These are phyloP conservation scores for Verasper variegatus DNA, from an alignment of 2,113 vertebrate species.

Conservation along the genomic window DNA sequence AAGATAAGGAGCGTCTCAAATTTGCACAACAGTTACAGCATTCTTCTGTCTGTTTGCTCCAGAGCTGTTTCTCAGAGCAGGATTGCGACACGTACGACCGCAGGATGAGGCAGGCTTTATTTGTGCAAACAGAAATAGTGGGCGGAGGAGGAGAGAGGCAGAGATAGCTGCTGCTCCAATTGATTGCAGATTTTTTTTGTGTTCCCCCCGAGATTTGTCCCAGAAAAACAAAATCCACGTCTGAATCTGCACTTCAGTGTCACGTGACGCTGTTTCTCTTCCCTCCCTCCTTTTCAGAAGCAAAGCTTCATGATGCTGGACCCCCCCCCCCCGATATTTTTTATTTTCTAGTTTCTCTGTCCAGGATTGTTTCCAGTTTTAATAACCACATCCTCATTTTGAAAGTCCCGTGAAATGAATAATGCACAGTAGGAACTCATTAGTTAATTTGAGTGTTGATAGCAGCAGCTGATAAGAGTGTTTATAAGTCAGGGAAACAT, in stretches of 20 bases:
- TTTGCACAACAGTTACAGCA: background rate
- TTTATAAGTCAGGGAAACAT: conserved; percentile 9
- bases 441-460: background rate
- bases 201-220: conserved; percentile 58
- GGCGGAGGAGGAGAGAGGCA: conserved; percentile 9
- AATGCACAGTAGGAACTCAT: background rate
- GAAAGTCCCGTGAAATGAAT: conserved; percentile 11
- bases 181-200: conserved; percentile 26
- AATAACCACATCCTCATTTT: background rate
- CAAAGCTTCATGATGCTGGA: conserved; percentile 11
- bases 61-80: too few species aligned
- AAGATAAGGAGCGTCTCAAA: background rate
- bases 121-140: conserved; percentile 2
- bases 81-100: too few species aligned
- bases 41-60: too few species aligned
- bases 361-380: background rate
- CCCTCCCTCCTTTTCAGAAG: background rate
- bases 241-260: conserved; percentile 15
- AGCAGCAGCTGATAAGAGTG: background rate
- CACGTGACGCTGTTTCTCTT: background rate
- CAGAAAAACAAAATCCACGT: conserved; percentile 69
- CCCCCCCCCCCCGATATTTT: background rate
- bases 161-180: conserved; percentile 37
- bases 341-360: conserved; percentile 2
- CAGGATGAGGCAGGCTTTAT: too few species aligned